A percentile compares a stretch with the other conserved stretches of the same genome.
Conservation (phyloP, 2,888 invertebrate species). For the Thalpophila matura region DNA sequence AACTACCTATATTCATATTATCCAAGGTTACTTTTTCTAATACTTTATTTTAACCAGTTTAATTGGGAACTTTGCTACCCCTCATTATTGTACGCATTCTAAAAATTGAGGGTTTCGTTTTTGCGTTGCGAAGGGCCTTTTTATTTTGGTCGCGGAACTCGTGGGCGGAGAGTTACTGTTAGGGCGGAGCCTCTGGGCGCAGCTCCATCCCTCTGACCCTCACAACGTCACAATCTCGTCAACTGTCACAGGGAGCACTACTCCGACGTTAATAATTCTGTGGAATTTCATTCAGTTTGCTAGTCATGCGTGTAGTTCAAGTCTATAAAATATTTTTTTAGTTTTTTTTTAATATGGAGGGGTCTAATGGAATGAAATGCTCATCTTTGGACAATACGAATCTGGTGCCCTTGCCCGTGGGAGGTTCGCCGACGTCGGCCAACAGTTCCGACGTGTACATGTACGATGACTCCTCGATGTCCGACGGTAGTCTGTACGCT, state of each 20-base stretch:
- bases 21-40: conserved; percentile 8
- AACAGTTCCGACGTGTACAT: conserved; percentile 93
- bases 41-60: conserved; percentile 26
- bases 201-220: conserved; percentile 59
- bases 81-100: not conserved
- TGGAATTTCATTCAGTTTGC: not conserved
- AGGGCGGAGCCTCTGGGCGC: conserved; percentile 66
- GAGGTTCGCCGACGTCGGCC: conserved; percentile 83
- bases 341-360: conserved; percentile 68
- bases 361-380: conserved; percentile 67
- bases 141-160: conserved; percentile 34
- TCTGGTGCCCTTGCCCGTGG: conserved; percentile 65
- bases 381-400: conserved; percentile 65
- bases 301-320: conserved; percentile 28
- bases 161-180: conserved; percentile 53
- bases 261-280: conserved; percentile 2
- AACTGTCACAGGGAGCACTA: conserved; percentile 38
- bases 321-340: conserved; percentile 59
- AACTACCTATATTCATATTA: no score
- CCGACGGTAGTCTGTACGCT: conserved; percentile 93
- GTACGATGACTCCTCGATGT: conserved; percentile 91
- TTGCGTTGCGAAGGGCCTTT: not conserved
- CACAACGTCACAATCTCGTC: conserved; percentile 44
- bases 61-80: conserved; percentile 11
- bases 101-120: not conserved